Percentiles rank a stretch among this genome's conserved stretches.
phyloP scores from a whole-genome alignment of 2,113 vertebrate species.

The Panthera uncia region DNA sequence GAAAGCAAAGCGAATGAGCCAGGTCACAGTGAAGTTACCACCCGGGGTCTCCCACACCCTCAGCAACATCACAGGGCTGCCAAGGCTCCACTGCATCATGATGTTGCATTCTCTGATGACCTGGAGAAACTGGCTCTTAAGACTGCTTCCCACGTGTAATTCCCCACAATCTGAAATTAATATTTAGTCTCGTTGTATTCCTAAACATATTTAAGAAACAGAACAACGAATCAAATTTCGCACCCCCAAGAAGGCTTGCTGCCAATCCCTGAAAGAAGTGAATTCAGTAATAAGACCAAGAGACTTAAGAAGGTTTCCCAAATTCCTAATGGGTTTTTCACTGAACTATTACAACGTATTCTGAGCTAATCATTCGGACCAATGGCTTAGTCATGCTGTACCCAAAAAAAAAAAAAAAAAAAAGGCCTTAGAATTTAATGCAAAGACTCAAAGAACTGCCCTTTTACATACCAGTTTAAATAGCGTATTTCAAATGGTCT shows the following conservation, averaged over 20 bases:
- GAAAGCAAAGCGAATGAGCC: not conserved
- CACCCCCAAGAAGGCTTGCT: not conserved
- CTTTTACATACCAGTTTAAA: not conserved
- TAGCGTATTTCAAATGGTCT: not conserved
- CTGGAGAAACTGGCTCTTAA: not conserved
- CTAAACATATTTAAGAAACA: not conserved
- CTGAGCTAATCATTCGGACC: not conserved
- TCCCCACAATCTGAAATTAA: not conserved
- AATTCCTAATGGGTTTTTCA: not conserved
- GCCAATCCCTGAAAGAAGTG: not conserved
- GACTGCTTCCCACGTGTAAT: not conserved
- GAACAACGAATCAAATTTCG: not conserved
- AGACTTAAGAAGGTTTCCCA: not conserved
- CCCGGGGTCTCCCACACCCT: not conserved
- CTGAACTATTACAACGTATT: not conserved
- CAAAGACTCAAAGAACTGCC: not conserved
- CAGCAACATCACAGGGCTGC: not conserved
- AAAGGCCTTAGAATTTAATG: not conserved
- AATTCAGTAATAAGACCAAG: not conserved
- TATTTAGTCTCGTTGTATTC: not conserved
- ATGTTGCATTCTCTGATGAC: not conserved
- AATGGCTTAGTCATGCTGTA: constrained; percentile 45
- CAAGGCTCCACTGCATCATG: not conserved
- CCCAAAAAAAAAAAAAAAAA: not conserved
- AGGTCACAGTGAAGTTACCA: not conserved